These are phyloP conservation scores for Dione vanillae DNA, from an alignment of 2,888 invertebrate genomes.

Conservation along the genomic window DNA sequence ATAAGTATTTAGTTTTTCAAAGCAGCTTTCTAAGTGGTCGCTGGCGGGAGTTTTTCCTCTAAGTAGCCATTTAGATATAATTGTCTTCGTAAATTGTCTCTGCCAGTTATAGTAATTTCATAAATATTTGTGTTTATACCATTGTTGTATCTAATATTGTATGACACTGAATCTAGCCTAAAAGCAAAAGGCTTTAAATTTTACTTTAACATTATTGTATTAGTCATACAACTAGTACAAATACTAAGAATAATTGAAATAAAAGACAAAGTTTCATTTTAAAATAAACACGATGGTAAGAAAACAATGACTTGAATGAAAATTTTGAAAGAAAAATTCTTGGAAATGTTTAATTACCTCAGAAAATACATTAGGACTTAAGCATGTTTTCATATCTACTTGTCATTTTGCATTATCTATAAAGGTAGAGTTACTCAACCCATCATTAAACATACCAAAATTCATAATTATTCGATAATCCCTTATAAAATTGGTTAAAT, in stretches of 20 bases:
- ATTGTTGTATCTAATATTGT: not conserved
- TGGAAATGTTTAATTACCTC: too few relatives aligned
- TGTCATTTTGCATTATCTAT: too few relatives aligned
- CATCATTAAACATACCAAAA: not conserved
- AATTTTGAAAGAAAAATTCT: too few relatives aligned
- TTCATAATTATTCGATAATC: constrained; percentile 49
- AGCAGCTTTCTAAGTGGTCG: constrained; percentile 79
- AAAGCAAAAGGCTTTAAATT: too few relatives aligned
- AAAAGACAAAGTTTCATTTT: too few relatives aligned
- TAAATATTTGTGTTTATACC: constrained; percentile 54
- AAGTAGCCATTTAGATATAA: constrained; percentile 72
- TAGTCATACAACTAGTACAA: too few relatives aligned
- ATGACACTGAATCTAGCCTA: not conserved
- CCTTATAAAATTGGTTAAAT: constrained; percentile 44
- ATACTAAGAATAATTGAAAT: too few relatives aligned
- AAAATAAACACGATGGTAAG: too few relatives aligned
- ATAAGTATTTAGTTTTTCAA: constrained; percentile 81
- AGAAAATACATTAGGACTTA: too few relatives aligned
- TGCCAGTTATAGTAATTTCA: constrained; percentile 69
- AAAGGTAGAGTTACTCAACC: not conserved
- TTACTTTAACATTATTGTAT: too few relatives aligned
- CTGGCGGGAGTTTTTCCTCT: constrained; percentile 66
- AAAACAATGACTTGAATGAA: too few relatives aligned
- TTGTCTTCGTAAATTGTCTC: constrained; percentile 72
- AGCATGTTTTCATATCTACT: too few relatives aligned